Conservation (phyloP, 2,797 vertebrate species). For the Halcyon leucocephala region DNA sequence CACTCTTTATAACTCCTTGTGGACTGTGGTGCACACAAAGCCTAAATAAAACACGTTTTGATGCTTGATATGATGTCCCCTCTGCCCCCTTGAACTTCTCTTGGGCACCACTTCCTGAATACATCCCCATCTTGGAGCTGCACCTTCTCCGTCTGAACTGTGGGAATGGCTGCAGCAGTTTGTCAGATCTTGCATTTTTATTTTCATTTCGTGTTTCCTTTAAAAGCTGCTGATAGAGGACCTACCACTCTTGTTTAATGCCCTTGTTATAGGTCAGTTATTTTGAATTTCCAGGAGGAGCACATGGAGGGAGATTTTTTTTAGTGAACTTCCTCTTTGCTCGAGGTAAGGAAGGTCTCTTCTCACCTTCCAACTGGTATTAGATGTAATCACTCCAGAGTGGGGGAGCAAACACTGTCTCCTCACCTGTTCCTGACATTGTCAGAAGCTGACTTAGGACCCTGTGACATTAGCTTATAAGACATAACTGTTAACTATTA, state of each 20-base stretch:
- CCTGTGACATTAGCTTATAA: neutral
- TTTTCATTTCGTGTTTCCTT: neutral
- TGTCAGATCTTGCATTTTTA: neutral
- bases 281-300: neutral
- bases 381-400: neutral
- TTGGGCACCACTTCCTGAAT: neutral
- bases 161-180: neutral
- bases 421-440: neutral
- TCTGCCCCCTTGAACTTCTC: neutral
- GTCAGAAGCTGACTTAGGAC: neutral
- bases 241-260: neutral
- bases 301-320: neutral
- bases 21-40: neutral
- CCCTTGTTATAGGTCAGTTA: neutral
- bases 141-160: neutral
- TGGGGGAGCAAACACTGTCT: neutral
- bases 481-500: neutral
- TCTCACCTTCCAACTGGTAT: neutral
- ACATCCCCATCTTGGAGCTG: neutral
- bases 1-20: neutral
- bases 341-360: neutral
- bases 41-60: neutral
- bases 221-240: neutral
- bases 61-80: neutral
- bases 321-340: neutral